These are phyloP conservation scores for Drosophila punjabiensis DNA, from an alignment of 1,140 invertebrate species.

Conservation along the genomic window DNA sequence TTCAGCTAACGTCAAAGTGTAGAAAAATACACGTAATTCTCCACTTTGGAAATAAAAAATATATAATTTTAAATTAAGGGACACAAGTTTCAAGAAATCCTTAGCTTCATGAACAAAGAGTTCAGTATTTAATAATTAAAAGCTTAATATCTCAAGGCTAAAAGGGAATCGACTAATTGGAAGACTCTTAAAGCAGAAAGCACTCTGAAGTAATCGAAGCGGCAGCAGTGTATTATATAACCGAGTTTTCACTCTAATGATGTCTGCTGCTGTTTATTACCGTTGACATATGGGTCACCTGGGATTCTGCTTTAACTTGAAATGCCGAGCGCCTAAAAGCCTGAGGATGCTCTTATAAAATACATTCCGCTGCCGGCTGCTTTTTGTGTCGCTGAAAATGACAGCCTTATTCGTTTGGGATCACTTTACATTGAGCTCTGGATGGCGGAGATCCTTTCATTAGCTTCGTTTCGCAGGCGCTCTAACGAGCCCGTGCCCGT, in stretches of 20 bases:
- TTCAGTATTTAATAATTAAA: background rate
- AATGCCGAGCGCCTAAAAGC: conserved; percentile 47
- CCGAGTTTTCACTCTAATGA: conserved; percentile 1
- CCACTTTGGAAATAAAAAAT: background rate
- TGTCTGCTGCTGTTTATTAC: conserved; percentile 60
- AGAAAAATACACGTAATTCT: background rate
- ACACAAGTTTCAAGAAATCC: background rate
- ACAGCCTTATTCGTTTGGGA: conserved; percentile 27
- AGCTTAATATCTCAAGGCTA: no score
- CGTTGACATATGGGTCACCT: conserved; percentile 76
- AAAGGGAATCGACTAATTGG: background rate
- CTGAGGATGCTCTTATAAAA: conserved; percentile 57
- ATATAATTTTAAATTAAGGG: background rate
- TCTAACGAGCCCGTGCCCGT: conserved; percentile 38
- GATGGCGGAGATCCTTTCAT: conserved; percentile 53
- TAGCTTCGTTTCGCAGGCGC: conserved; percentile 61
- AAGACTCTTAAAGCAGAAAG: no score
- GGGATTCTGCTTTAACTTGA: conserved; percentile 56
- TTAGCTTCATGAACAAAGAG: background rate
- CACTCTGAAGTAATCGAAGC: background rate
- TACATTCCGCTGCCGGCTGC: conserved; percentile 27
- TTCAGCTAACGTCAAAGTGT: background rate
- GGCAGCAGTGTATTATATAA: conserved; percentile 5
- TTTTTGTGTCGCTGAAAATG: conserved; percentile 51
- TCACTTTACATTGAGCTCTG: conserved; percentile 55